phyloP scores from a whole-genome alignment of 2,797 vertebrate genomes.

The Meriones psammophilus region DNA sequence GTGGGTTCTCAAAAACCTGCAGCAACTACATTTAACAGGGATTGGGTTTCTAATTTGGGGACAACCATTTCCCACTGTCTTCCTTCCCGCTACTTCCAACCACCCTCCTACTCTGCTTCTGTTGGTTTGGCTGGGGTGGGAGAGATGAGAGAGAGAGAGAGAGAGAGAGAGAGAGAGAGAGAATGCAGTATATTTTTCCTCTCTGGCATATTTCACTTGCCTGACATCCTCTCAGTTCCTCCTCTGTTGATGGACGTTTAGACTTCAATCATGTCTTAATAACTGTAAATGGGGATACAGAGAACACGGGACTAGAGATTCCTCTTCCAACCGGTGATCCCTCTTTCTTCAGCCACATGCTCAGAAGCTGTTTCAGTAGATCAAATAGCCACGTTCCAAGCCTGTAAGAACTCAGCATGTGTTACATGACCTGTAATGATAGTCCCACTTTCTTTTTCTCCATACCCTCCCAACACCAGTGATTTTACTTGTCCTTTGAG shows the following conservation, averaged over 20 bases:
- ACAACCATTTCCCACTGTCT: background rate
- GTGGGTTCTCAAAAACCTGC: background rate
- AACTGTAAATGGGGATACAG: background rate
- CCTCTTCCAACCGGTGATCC: background rate
- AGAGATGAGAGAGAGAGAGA: too few species aligned
- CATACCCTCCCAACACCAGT: background rate
- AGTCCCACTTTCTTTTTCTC: background rate
- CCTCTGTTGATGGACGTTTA: background rate
- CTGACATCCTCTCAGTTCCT: background rate
- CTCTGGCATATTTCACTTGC: background rate
- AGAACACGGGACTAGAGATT: background rate
- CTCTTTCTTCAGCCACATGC: background rate
- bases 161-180: too few species aligned
- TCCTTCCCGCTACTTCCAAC: background rate
- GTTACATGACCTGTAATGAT: background rate
- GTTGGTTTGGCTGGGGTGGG: background rate
- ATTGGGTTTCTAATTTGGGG: background rate
- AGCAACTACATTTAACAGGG: constrained; percentile 7
- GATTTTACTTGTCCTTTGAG: background rate
- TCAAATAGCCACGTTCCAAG: background rate
- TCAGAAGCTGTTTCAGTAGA: background rate
- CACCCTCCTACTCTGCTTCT: background rate
- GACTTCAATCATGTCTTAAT: background rate
- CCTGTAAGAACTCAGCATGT: background rate
- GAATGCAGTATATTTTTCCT: background rate